phyloP scores from a whole-genome alignment of 2,113 vertebrate genomes.

The Rhinogobius similis region DNA sequence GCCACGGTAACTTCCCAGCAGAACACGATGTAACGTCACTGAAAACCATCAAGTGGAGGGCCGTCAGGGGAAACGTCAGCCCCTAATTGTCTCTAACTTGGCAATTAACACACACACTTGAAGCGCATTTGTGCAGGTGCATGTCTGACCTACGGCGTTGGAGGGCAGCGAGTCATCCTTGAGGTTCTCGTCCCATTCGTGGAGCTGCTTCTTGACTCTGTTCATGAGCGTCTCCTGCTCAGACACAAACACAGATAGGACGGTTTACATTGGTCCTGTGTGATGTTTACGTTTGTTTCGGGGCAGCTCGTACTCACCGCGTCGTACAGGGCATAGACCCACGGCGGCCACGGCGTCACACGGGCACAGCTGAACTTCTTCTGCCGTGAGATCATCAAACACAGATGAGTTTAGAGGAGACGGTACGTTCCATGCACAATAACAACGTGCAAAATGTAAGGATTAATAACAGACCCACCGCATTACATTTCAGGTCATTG shows the following conservation, averaged over 20 bases:
- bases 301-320: constrained; percentile 83
- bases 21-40: too few species aligned
- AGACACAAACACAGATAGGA: constrained; percentile 54
- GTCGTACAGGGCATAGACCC: constrained; percentile 96
- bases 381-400: constrained; percentile 69
- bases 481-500: too few species aligned
- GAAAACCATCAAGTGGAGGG: too few species aligned
- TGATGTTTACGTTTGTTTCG: constrained; percentile 8
- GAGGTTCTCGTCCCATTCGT: constrained; percentile 97
- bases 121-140: not conserved
- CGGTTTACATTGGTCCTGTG: constrained; percentile 23
- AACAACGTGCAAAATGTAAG: too few species aligned
- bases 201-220: constrained; percentile 93
- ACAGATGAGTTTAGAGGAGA: not conserved
- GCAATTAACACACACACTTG: too few species aligned
- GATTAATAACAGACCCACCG: too few species aligned
- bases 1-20: too few species aligned
- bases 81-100: not conserved
- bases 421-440: not conserved
- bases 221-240: constrained; percentile 94
- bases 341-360: constrained; percentile 94
- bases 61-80: not conserved
- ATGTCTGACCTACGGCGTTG: constrained; percentile 88
- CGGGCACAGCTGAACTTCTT: constrained; percentile 92
- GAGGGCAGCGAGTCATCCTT: constrained; percentile 95